These are phyloP conservation scores for Aplidium turbinatum DNA, from an alignment of 23 tunicate species.

Conservation along the genomic window DNA sequence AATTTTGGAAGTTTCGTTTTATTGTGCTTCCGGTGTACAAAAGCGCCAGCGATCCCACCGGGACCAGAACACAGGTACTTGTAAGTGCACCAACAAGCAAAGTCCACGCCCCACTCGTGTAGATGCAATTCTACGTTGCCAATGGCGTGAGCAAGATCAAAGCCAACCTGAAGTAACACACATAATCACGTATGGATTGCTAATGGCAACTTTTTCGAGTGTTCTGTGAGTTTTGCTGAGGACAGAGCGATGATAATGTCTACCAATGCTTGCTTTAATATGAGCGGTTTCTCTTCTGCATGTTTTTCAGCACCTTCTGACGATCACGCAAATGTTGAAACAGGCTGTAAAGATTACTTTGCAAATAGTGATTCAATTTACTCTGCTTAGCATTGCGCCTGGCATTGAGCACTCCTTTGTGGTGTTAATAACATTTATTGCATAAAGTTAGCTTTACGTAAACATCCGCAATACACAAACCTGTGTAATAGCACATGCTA, in stretches of 20 bases:
- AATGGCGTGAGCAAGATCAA: slow-evolving; percentile 82
- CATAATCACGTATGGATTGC: neutral
- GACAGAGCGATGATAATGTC: neutral
- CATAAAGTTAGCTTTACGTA: no score
- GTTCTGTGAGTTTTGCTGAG: no score
- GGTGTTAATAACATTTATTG: no score
- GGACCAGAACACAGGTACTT: slow-evolving; percentile 86
- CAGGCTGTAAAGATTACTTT: neutral
- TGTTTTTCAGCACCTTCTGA: no score
- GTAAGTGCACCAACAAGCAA: slow-evolving; percentile 94
- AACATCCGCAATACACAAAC: no score
- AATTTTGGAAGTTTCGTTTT: slow-evolving; percentile 48
- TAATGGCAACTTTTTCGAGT: neutral
- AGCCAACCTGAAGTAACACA: slow-evolving; percentile 49
- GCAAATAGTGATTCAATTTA: no score
- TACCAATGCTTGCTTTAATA: neutral
- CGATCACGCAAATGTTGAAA: neutral
- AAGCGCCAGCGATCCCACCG: slow-evolving; percentile 82
- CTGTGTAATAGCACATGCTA: no score
- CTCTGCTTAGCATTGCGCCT: no score
- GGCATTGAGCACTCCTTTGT: no score
- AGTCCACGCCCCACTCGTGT: slow-evolving; percentile 90
- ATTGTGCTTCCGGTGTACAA: slow-evolving; percentile 60
- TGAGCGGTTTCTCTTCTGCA: neutral
- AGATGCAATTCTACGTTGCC: slow-evolving; percentile 69